A percentile compares a stretch with the other conserved stretches of the same genome.
phyloP scores from a whole-genome alignment of 2,113 vertebrate genomes.

The Tor tambroides region DNA sequence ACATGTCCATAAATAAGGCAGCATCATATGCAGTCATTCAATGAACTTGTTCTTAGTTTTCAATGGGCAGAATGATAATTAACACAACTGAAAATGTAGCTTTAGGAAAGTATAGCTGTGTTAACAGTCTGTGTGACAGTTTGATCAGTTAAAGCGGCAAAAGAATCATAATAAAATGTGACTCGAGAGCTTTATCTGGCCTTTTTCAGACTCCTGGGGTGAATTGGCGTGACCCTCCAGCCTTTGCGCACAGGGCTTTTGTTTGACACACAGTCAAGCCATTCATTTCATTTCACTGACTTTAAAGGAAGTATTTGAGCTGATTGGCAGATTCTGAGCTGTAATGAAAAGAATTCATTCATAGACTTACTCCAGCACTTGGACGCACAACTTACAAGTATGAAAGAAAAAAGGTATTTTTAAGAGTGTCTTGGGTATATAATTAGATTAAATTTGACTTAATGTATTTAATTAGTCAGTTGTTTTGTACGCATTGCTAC shows the following conservation, averaged over 20 bases:
- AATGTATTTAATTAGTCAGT: not conserved
- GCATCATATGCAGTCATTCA: not conserved
- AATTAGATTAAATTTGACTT: conserved; percentile 28
- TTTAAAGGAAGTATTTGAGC: conserved; percentile 26
- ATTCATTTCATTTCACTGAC: conserved; percentile 26
- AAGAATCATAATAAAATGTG: conserved; percentile 2
- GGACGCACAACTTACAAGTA: not conserved
- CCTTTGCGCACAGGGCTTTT: conserved; percentile 22
- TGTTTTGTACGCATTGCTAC: not conserved
- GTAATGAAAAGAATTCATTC: conserved; percentile 33
- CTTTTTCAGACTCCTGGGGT: conserved; percentile 3
- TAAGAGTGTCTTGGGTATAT: not conserved
- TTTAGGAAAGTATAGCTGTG: not conserved
- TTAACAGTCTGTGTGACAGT: conserved; percentile 1
- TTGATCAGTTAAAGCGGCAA: not conserved
- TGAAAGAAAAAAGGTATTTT: not conserved
- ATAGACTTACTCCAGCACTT: conserved; percentile 26
- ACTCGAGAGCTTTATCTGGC: not conserved
- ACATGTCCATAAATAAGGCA: not conserved
- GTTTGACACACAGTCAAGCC: conserved; percentile 20
- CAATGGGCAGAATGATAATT: not conserved
- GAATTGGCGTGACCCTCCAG: not conserved
- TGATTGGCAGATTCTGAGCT: conserved; percentile 31
- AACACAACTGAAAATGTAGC: not conserved
- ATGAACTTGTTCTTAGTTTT: not conserved